phyloP scores from a whole-genome alignment of 2,888 invertebrate genomes.

The Protodeltote pygarga region DNA sequence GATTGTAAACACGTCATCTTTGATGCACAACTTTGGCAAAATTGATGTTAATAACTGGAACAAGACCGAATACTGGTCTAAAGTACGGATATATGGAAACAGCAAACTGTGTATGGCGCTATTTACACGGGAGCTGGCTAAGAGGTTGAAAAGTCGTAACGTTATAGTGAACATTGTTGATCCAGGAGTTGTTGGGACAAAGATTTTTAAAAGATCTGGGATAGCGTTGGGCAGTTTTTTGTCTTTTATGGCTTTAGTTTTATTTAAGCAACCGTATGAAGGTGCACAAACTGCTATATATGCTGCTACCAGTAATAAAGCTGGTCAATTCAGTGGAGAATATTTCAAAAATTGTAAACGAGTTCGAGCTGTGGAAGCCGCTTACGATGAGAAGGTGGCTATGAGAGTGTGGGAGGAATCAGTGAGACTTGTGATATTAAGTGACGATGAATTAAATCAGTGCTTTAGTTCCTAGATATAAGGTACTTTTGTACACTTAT shows the following conservation, averaged over 20 bases:
- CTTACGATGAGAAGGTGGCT: constrained; percentile 89
- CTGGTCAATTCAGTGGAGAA: constrained; percentile 90
- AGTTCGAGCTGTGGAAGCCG: constrained; percentile 85
- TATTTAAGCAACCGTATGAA: constrained; percentile 92
- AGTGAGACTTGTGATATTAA: constrained; percentile 89
- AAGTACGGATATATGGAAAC: constrained; percentile 84
- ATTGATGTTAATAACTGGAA: constrained; percentile 90
- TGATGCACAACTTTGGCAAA: constrained; percentile 89
- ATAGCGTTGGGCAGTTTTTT: constrained; percentile 85
- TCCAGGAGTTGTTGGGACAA: constrained; percentile 94
- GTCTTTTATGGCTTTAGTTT: constrained; percentile 87
- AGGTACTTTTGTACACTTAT: background rate
- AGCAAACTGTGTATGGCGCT: constrained; percentile 92
- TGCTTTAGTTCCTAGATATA: constrained; percentile 58
- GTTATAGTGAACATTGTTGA: constrained; percentile 93
- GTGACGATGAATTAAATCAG: constrained; percentile 88
- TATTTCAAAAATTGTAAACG: constrained; percentile 93
- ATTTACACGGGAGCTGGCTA: constrained; percentile 90
- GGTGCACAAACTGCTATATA: constrained; percentile 94
- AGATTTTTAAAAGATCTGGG: constrained; percentile 88
- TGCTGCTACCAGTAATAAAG: constrained; percentile 90
- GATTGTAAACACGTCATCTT: constrained; percentile 92
- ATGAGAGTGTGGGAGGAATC: constrained; percentile 93
- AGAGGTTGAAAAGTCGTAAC: constrained; percentile 87
- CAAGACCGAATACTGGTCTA: constrained; percentile 84